Conservation (phyloP, 2,797 vertebrate genomes). For the Antennarius maculatus region DNA sequence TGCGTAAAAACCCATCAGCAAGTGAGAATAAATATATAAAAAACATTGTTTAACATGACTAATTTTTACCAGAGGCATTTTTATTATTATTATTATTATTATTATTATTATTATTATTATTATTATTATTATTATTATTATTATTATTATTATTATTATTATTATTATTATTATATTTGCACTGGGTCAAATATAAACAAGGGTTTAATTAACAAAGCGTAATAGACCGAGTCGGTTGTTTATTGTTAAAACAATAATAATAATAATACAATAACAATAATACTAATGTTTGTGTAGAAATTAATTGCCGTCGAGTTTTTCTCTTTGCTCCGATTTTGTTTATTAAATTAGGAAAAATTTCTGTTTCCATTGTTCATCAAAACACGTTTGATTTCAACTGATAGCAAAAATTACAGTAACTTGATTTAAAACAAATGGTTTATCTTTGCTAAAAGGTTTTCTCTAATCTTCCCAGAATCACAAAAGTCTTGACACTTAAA, state of each 20-base stretch:
- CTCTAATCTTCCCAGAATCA: background rate
- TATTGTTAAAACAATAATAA: too few relatives aligned
- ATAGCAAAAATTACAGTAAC: background rate
- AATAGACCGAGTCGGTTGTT: background rate
- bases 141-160: too few relatives aligned
- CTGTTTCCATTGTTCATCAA: background rate
- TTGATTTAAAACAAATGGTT: background rate
- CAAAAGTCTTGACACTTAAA: background rate
- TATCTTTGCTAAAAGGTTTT: background rate
- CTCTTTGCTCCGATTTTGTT: background rate
- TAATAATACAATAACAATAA: too few relatives aligned
- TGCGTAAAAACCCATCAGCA: too few relatives aligned
- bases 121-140: background rate
- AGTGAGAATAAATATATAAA: too few relatives aligned
- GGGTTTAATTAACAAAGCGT: background rate
- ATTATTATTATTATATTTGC: background rate
- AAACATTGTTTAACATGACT: too few relatives aligned
- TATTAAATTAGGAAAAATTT: background rate
- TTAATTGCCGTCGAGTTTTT: background rate
- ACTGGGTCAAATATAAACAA: background rate
- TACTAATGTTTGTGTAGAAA: too few relatives aligned
- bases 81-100: too few relatives aligned
- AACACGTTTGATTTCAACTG: background rate
- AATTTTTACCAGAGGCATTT: too few relatives aligned
- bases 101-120: background rate